A percentile compares a stretch with the other conserved stretches of the same genome.
These are phyloP conservation scores for Rattus rattus DNA, from an alignment of 2,113 vertebrate species.

Conservation along the genomic window DNA sequence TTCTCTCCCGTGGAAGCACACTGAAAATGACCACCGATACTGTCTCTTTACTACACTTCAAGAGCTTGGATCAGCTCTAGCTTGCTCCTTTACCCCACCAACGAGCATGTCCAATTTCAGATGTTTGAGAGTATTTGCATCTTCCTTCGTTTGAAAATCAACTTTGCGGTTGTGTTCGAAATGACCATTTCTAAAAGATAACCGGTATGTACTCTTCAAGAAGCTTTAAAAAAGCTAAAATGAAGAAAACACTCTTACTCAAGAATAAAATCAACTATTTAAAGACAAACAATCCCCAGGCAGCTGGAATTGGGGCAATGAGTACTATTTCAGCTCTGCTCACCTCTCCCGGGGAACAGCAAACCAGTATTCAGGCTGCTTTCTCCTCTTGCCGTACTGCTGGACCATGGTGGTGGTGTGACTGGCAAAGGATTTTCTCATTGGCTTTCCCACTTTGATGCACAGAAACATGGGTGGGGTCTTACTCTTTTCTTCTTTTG, in stretches of 20 bases:
- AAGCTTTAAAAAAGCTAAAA: not conserved
- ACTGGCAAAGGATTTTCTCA: slow-evolving; percentile 96
- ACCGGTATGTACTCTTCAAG: not conserved
- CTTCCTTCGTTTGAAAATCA: slow-evolving; percentile 36
- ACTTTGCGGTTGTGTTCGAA: not conserved
- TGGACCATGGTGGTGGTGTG: slow-evolving; percentile 89
- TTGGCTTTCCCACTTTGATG: slow-evolving; percentile 98
- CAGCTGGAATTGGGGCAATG: not conserved
- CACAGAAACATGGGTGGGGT: slow-evolving; percentile 99
- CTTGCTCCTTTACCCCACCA: not conserved
- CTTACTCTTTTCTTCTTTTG: slow-evolving; percentile 97
- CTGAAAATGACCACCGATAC: not conserved
- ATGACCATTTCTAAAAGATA: not conserved
- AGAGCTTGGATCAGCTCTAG: not conserved
- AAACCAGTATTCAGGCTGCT: slow-evolving; percentile 98
- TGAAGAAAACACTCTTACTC: not conserved
- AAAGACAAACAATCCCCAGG: not conserved
- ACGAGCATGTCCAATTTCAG: not conserved
- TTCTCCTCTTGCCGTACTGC: slow-evolving; percentile 88
- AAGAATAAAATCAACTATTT: not conserved
- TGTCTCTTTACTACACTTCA: not conserved
- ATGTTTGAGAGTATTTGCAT: not conserved
- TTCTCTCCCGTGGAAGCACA: not conserved
- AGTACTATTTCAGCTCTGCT: not conserved
- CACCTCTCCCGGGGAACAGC: slow-evolving; percentile 98